Percentiles rank a stretch among this genome's conserved stretches.
These are phyloP conservation scores for Volucella zonaria DNA, from an alignment of 2,888 invertebrate species.

Conservation along the genomic window DNA sequence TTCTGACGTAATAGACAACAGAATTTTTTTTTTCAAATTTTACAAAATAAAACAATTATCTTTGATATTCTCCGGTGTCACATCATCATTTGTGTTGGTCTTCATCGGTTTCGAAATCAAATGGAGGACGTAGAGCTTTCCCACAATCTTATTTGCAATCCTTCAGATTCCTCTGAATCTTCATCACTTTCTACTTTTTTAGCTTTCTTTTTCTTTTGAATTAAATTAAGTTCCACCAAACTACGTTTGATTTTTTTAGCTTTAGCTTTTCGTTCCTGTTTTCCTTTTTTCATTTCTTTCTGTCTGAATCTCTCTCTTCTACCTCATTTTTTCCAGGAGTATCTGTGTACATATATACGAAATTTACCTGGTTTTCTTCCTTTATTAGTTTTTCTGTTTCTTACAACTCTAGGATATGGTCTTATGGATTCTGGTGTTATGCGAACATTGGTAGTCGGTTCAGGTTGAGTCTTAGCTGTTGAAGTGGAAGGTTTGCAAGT, in stretches of 20 bases:
- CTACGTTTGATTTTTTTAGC: constrained; percentile 46
- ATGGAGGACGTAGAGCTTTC: constrained; percentile 48
- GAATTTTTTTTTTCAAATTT: neutral
- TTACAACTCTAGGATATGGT: too few relatives aligned
- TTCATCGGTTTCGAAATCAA: constrained; percentile 51
- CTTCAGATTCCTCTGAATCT: constrained; percentile 49
- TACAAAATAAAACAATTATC: constrained; percentile 44
- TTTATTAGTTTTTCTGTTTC: too few relatives aligned
- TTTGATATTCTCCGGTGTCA: too few relatives aligned
- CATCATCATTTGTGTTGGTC: constrained; percentile 31
- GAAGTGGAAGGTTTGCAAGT: too few relatives aligned
- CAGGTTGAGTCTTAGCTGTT: too few relatives aligned
- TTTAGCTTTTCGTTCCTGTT: constrained; percentile 43
- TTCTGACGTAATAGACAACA: too few relatives aligned
- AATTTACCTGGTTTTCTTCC: too few relatives aligned
- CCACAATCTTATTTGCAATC: constrained; percentile 43
- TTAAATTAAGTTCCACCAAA: constrained; percentile 1
- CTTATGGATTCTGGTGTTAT: too few relatives aligned
- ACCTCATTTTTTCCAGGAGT: constrained; percentile 37
- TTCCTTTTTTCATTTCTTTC: constrained; percentile 38
- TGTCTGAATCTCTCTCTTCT: too few relatives aligned
- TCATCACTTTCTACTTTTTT: constrained; percentile 51
- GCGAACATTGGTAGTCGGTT: too few relatives aligned
- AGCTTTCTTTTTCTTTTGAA: constrained; percentile 53
- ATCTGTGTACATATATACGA: constrained; percentile 3